A percentile compares a stretch with the other conserved stretches of the same genome.
Evolutionary conservation across 2,797 vertebrate genomes (phyloP).

Genomic region (Orientallactaga sibirica): DNA sequence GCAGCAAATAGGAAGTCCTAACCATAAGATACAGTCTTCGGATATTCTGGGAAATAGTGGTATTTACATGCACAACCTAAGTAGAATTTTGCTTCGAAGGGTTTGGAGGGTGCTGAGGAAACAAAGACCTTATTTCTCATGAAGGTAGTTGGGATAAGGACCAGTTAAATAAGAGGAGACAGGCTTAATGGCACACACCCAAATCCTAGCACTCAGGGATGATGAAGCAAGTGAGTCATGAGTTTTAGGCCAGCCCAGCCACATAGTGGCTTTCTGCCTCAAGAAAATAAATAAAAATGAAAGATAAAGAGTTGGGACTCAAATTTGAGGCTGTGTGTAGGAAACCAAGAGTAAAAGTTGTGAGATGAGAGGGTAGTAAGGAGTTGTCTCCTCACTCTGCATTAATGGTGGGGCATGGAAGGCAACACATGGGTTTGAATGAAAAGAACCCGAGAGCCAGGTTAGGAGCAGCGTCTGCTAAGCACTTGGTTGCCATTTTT

Average conservation of each 20-base stretch:
- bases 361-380: neutral
- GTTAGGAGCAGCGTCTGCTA: neutral
- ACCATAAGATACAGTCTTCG: neutral
- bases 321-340: neutral
- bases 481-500: neutral
- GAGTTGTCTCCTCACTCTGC: neutral
- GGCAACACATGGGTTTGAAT: neutral
- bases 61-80: neutral
- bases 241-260: neutral
- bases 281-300: neutral
- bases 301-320: neutral
- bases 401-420: neutral
- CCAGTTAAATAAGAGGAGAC: neutral
- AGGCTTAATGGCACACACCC: neutral
- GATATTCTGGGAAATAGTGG: neutral
- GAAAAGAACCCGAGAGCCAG: neutral
- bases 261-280: neutral
- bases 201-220: neutral
- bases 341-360: neutral
- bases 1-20: neutral
- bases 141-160: neutral
- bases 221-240: neutral
- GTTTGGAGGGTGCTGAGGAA: neutral
- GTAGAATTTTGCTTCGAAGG: neutral
- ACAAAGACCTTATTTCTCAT: constrained; percentile 8